Evolutionary conservation across 2,888 invertebrate species (phyloP).

Genomic region (Scelioninae gen. 2): DNA sequence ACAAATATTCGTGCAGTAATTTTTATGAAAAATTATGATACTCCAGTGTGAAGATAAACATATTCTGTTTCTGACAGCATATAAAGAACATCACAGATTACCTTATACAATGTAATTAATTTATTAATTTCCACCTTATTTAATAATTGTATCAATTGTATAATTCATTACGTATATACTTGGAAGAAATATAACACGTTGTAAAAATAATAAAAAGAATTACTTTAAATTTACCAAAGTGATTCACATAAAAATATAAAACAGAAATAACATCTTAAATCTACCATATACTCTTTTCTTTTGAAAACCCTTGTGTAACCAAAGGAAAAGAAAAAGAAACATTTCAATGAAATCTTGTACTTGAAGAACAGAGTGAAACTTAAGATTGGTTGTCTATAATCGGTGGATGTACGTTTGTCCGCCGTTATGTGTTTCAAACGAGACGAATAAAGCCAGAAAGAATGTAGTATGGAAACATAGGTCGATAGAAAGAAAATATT

Average conservation of each 20-base stretch:
- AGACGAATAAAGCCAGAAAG: slow-evolving; percentile 31
- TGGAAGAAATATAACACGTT: no score
- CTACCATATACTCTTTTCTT: slow-evolving; percentile 15
- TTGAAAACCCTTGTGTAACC: slow-evolving; percentile 26
- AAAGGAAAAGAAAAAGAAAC: slow-evolving; percentile 15
- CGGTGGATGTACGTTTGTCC: slow-evolving; percentile 17
- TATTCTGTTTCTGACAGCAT: no score
- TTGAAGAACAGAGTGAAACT: slow-evolving; percentile 19
- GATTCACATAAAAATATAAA: slow-evolving; percentile 8
- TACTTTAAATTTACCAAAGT: no score
- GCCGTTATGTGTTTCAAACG: slow-evolving; percentile 15
- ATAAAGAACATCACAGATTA: no score
- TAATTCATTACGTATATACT: no score
- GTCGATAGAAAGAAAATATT: slow-evolving; percentile 45
- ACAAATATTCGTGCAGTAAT: no score
- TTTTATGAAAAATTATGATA: no score
- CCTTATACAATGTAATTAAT: no score
- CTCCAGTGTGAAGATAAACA: no score
- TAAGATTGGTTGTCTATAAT: slow-evolving; percentile 20
- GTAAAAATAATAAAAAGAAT: no score
- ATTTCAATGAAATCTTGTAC: slow-evolving; percentile 28
- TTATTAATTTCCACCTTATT: no score
- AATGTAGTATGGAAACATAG: slow-evolving; percentile 36
- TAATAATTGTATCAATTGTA: no score
- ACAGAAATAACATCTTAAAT: slow-evolving; percentile 9